A percentile compares a stretch with the other conserved stretches of the same genome.
phyloP scores from a whole-genome alignment of 2,113 vertebrate genomes.

The Sinocyclocheilus anophthalmus region DNA sequence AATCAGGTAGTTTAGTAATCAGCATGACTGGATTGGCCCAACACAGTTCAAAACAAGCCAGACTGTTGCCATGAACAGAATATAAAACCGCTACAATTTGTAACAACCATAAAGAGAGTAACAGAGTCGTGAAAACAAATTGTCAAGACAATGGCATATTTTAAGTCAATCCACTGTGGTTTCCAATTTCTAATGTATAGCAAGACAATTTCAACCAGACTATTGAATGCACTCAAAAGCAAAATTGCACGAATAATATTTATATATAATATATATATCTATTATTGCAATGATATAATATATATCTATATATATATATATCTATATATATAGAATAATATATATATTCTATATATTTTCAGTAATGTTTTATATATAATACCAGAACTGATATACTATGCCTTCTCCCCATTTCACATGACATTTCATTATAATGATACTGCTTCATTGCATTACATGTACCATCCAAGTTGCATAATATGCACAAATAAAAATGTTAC shows the following conservation, averaged over 20 bases:
- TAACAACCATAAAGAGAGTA: background rate
- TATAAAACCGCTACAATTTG: background rate
- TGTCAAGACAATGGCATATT: background rate
- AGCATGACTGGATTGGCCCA: constrained; percentile 1
- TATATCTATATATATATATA: too few relatives aligned
- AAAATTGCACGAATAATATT: background rate
- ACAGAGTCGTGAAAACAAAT: background rate
- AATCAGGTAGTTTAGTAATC: constrained; percentile 6
- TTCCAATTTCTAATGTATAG: background rate
- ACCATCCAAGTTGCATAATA: background rate
- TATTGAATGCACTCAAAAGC: background rate
- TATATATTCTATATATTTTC: background rate
- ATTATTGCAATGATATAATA: too few relatives aligned
- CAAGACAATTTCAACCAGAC: background rate
- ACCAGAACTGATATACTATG: background rate
- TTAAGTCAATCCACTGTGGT: background rate
- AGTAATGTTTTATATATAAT: background rate
- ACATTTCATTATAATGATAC: background rate
- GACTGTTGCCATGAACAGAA: background rate
- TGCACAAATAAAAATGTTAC: background rate
- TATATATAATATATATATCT: too few relatives aligned
- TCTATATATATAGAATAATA: too few relatives aligned
- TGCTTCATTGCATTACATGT: background rate
- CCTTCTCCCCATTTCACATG: background rate
- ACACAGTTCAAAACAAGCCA: background rate